Conservation (phyloP, 2,888 invertebrate genomes). For the Cephus sareptanus region DNA sequence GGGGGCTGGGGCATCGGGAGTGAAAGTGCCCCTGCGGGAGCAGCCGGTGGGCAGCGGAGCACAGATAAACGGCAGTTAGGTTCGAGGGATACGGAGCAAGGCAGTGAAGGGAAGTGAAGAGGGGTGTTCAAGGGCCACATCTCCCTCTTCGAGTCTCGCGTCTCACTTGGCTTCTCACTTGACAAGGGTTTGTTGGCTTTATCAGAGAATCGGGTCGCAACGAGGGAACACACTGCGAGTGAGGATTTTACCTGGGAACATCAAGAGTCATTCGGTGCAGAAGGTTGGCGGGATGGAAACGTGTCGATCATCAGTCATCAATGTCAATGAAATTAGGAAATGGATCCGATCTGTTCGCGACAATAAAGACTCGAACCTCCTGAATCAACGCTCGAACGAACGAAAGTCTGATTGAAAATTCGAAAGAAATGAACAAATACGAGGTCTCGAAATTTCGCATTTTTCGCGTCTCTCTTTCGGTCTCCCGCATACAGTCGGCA, state of each 20-base stretch:
- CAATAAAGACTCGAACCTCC: no score
- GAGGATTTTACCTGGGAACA: background rate
- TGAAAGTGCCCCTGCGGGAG: constrained; percentile 38
- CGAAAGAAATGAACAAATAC: no score
- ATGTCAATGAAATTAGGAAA: no score
- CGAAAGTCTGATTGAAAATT: no score
- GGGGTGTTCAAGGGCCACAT: background rate
- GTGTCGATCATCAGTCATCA: no score
- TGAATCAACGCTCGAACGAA: no score
- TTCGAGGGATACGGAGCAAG: background rate
- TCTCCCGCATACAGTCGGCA: constrained; percentile 25
- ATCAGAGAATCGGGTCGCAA: constrained; percentile 24
- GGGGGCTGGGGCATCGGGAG: constrained; percentile 35
- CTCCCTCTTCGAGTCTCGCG: background rate
- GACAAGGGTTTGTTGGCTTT: constrained; percentile 61
- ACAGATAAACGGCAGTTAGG: background rate
- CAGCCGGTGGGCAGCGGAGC: constrained; percentile 8
- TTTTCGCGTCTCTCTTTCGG: constrained; percentile 2
- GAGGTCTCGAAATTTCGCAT: background rate
- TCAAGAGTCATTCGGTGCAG: background rate
- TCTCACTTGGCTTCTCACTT: constrained; percentile 49
- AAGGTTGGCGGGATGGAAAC: background rate
- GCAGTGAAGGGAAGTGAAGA: background rate
- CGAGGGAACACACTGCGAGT: constrained; percentile 3
- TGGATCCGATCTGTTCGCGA: no score